Percentiles rank a stretch among this genome's conserved stretches.
phyloP scores from a whole-genome alignment of 2,797 vertebrate genomes.

The Vultur gryphus region DNA sequence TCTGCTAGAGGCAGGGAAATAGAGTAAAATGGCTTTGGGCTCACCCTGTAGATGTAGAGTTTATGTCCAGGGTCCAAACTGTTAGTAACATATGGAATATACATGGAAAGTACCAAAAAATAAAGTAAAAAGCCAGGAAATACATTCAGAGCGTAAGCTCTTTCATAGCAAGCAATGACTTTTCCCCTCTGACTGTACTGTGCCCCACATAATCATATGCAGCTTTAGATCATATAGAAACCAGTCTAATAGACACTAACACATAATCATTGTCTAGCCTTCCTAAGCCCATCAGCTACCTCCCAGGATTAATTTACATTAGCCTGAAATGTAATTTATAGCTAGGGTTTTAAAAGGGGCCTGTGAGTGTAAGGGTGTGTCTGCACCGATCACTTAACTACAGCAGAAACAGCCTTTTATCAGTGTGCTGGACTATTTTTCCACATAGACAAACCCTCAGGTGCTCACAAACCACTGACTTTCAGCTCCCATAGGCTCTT shows the following conservation, averaged over 20 bases:
- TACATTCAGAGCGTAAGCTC: background rate
- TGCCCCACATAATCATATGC: background rate
- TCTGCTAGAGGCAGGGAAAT: background rate
- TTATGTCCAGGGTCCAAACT: background rate
- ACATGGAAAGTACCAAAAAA: background rate
- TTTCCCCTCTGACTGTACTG: background rate
- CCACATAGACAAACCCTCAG: background rate
- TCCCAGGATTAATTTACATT: background rate
- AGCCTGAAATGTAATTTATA: background rate
- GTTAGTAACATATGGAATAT: background rate
- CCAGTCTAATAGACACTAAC: background rate
- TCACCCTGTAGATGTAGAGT: background rate
- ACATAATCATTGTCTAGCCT: background rate
- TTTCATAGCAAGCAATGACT: background rate
- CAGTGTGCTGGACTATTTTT: background rate
- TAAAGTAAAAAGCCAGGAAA: background rate
- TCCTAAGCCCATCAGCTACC: background rate
- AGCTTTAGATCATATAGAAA: background rate
- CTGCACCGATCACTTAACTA: rapidly evolving
- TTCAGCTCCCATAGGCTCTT: background rate
- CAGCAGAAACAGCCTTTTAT: background rate
- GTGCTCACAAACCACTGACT: background rate
- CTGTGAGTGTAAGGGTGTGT: background rate
- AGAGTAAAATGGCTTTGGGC: background rate
- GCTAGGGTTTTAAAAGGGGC: background rate